Evolutionary conservation across 1,140 invertebrate genomes (phyloP).

Genomic region (Drosophila asahinai): DNA sequence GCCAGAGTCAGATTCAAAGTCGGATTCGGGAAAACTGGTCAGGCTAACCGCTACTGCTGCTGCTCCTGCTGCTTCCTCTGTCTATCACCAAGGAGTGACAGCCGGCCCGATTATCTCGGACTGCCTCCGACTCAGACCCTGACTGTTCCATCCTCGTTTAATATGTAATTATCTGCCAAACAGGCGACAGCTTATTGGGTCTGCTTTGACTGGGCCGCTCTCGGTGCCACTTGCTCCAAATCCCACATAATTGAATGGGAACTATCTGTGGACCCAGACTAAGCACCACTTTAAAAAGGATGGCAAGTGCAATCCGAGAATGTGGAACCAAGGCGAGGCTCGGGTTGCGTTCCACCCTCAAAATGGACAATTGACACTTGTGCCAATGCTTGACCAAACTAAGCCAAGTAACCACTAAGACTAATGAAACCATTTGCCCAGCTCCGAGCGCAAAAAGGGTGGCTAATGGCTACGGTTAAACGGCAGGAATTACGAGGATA

Average conservation of each 20-base stretch:
- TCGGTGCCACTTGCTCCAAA: conserved; percentile 51
- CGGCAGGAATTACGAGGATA: conserved; percentile 50
- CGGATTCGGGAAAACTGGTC: conserved; percentile 41
- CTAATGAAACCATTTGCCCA: conserved; percentile 80
- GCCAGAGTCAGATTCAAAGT: conserved; percentile 11
- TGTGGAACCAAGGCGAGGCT: conserved; percentile 21
- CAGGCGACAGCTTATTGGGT: conserved; percentile 46
- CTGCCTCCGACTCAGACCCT: conserved; percentile 27
- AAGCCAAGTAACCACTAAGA: conserved; percentile 74
- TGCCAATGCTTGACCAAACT: conserved; percentile 56
- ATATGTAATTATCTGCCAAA: conserved; percentile 61
- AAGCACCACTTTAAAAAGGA: conserved; percentile 20
- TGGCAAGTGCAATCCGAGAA: conserved; percentile 51
- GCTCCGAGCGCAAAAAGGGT: conserved; percentile 49
- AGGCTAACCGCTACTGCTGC: conserved; percentile 23
- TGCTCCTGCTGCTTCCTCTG: conserved; percentile 11
- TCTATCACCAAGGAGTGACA: conserved; percentile 41
- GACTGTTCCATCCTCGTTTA: conserved; percentile 35
- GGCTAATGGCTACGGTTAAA: conserved; percentile 34
- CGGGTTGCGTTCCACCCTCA: conserved; percentile 50
- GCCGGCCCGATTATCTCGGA: conserved; percentile 48
- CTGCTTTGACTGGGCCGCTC: conserved; percentile 33
- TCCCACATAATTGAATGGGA: conserved; percentile 74
- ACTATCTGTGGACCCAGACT: conserved; percentile 4
- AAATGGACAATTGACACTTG: conserved; percentile 74